Conservation (phyloP, 2,888 invertebrate species). For the Drosophila melanocephala region DNA sequence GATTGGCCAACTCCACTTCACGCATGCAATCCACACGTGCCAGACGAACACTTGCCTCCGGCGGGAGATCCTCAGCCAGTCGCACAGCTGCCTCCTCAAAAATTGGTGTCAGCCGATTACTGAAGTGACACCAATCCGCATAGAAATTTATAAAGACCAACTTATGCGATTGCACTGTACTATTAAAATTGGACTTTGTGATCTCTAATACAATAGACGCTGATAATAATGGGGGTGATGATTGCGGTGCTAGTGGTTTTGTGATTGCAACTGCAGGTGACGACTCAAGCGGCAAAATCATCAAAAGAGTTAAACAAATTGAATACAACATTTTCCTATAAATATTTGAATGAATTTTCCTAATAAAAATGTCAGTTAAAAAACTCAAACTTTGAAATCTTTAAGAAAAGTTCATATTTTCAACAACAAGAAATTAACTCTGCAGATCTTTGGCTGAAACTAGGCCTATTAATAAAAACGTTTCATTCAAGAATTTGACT, state of each 20-base stretch:
- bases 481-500: neutral
- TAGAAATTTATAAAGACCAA: constrained; percentile 65
- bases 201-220: constrained; percentile 40
- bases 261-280: neutral
- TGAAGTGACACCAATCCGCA: constrained; percentile 69
- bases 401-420: neutral
- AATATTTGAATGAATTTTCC: constrained; percentile 3
- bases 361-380: constrained; percentile 10
- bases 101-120: constrained; percentile 41
- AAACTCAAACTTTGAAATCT: neutral
- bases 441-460: neutral
- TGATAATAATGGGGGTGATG: too few species aligned
- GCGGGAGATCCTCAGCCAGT: constrained; percentile 24
- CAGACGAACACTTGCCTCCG: constrained; percentile 26
- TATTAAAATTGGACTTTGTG: constrained; percentile 37
- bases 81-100: constrained; percentile 49
- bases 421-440: neutral
- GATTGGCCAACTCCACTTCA: constrained; percentile 28
- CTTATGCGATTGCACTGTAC: constrained; percentile 40
- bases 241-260: neutral
- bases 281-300: neutral
- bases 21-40: constrained; percentile 56
- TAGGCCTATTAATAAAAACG: neutral
- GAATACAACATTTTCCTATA: constrained; percentile 16
- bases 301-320: neutral